Base-by-base conservation (phyloP, 2,797 vertebrate genomes). In the Sarcoramphus papa region DNA sequence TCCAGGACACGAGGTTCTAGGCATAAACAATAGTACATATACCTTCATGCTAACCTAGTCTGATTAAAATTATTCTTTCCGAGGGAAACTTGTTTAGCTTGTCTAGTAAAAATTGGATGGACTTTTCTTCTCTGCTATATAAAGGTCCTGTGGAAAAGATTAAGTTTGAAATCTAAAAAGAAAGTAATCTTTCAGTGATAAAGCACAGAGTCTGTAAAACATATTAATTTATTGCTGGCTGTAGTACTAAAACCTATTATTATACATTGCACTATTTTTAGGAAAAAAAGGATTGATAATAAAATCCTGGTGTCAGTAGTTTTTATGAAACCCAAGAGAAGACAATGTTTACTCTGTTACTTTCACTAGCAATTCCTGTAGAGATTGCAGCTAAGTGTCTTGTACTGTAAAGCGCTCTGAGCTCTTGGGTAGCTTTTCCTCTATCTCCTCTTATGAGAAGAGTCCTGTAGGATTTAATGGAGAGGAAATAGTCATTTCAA, bases 251-350 rank as follows among this genome's bases (percentile, higher is more conserved):
- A 83, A 14, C 37, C 43, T 90, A 54, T 77, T 86, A 76, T 82
- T 86, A 68, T 37, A 50, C 31, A 41, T 25, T 30, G 50, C 31
- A 40, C 37, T 93, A 30, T 82, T 91, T 95, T 90, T 87, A 70
- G 59, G 54, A 37, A 54, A 76, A 67, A 65, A 72, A 60, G 35
- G 14, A 31, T 72, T 81, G 59, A 70, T 90, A 70, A 59, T 57
- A 82, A 90, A 92, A 45, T 54, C 31, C 27, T 56, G 53, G 47
- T 75, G 35, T 59, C 65, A 35, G 63, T 50, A 68, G n/a, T 63
- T 92, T 94, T 85, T 85, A 70, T 83, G 85, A 93, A 94, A 72
- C 59, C 33, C 69, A 69, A 56, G 70, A 91, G 83, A 90, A 88
- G 92, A 56, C 17, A 57, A 11, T 68, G 64, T 82, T 88, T 95